phyloP scores from a whole-genome alignment of 2,113 vertebrate species.

The Esox niger region DNA sequence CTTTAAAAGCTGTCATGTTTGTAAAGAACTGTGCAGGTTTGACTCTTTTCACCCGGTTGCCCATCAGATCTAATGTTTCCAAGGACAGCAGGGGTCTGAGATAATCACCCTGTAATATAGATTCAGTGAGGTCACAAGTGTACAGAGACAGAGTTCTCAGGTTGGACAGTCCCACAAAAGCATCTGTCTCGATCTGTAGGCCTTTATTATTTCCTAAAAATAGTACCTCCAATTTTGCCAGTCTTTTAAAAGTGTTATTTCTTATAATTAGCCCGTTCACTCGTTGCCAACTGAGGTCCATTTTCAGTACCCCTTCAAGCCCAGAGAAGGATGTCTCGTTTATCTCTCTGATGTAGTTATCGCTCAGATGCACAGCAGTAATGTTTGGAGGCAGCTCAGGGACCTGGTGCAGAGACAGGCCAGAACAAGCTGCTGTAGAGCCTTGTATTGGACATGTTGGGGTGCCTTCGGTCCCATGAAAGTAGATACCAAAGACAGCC shows the following conservation, averaged over 20 bases:
- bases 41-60: slow-evolving; percentile 71
- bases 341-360: slow-evolving; percentile 73
- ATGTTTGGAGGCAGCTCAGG: slow-evolving; percentile 72
- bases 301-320: slow-evolving; percentile 55
- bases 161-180: slow-evolving; percentile 75
- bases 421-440: slow-evolving; percentile 41
- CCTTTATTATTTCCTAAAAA: slow-evolving; percentile 63
- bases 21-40: slow-evolving; percentile 77
- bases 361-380: slow-evolving; percentile 62
- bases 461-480: slow-evolving; percentile 37
- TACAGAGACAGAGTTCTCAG: slow-evolving; percentile 69
- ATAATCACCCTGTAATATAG: slow-evolving; percentile 72
- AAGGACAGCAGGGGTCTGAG: slow-evolving; percentile 78
- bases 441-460: slow-evolving; percentile 54
- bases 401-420: slow-evolving; percentile 54
- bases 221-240: slow-evolving; percentile 70
- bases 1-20: slow-evolving; percentile 66
- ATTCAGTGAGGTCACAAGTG: slow-evolving; percentile 62
- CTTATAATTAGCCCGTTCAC: slow-evolving; percentile 60
- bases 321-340: slow-evolving; percentile 66
- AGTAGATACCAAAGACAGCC: neutral
- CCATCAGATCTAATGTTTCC: slow-evolving; percentile 68
- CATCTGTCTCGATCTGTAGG: slow-evolving; percentile 69
- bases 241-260: slow-evolving; percentile 75
- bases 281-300: slow-evolving; percentile 68